Base-by-base conservation (phyloP, 2,888 invertebrate genomes). In the Calephelis perditalis region DNA sequence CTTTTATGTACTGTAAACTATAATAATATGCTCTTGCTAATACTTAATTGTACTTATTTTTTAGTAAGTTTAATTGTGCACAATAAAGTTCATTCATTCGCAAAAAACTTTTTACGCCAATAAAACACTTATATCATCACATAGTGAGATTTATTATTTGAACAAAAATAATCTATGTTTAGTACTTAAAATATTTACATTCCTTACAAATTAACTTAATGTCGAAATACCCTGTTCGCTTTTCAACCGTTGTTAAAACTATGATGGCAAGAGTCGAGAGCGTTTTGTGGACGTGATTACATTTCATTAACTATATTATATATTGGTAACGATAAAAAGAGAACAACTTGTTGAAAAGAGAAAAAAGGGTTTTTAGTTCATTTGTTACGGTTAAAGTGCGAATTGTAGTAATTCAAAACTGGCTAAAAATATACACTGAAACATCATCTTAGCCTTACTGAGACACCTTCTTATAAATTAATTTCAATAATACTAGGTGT, bases 171-270 rank as follows among this genome's bases (percentile, higher is more conserved):
- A 77, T 87, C 81, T 86, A 83, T 82, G 74, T 68, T 70, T 68
- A 73, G 73, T 80, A 77, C 78, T 81, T 83, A 86, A 86, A 85
- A 83, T 89, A 90, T 88, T 83, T 89, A 89, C 89, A 90, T 82
- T 84, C 72, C 84, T 85, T 86, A 86, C 67, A 73, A 75, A 81
- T 84, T 72, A 82, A 78, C 84, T 88, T 86, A 86, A 77, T 78
- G 77, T 82, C 77, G 81, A 87, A 79, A 83, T 86, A 88, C 86
- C 89, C 89, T 88, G 87, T 85, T 86, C 86, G 75, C 89, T 89
- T 89, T 90, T 89, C 89, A 89, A 89, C 86, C 79, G 89, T 88
- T 89, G 89, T 63, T 74, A 77, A 77, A 70, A 71, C 72, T 68
- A 74, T 72, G 73, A 71, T 76, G 82, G 84, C 82, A 84, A 85